Evolutionary conservation across 2,888 invertebrate genomes (phyloP), one percentile per base, ranked within the genome.

Genomic region (Euplagia quadripunctaria): DNA sequence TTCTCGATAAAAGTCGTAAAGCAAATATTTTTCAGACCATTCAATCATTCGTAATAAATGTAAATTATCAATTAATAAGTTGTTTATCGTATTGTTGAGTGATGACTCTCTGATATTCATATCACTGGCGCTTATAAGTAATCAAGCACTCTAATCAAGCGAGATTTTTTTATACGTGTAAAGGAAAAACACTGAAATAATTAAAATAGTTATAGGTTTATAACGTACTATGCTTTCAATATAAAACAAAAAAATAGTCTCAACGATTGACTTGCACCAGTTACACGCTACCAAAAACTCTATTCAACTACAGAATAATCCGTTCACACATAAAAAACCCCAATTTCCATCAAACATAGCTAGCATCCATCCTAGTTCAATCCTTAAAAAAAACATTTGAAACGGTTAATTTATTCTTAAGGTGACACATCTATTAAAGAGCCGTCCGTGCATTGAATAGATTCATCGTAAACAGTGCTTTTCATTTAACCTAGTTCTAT

Each of bases 401-500:
- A 51, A 51, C 12, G 3, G 11, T 46, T 46, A 46, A 46, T 46
- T 46, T 46, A 8, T 46, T 46, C 9, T 46, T 46, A 46, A 46
- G 8, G 7, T 11, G 9, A 12, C 4, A 14, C 12, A 14, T 52
- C 16, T 20, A 11, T 11, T 11, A n/a, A 52, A 65, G 43, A 16
- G 52, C 67, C 20, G 31, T 55, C 49, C 14, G 43, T 51, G 20
- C 42, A 65, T 61, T 69, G 55, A 46, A 46, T 61, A 68, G 68
- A 55, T 11, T 64, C 65, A n/a, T 58, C 71, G 64, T 65, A 71
- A 71, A 58, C 20, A 65, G 41, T 20, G 51, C 64, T 64, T 71
- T 71, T 31, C 65, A 74, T 74, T 70, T 52, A 43, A 20, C 63
- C 64, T 63, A 68, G 42, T 63, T 70, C 52, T 71, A 66, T 31